Percentiles rank a stretch among this genome's conserved stretches.
These are phyloP conservation scores for Hypomesus transpacificus DNA, from an alignment of 2,113 vertebrate genomes.

Conservation along the genomic window DNA sequence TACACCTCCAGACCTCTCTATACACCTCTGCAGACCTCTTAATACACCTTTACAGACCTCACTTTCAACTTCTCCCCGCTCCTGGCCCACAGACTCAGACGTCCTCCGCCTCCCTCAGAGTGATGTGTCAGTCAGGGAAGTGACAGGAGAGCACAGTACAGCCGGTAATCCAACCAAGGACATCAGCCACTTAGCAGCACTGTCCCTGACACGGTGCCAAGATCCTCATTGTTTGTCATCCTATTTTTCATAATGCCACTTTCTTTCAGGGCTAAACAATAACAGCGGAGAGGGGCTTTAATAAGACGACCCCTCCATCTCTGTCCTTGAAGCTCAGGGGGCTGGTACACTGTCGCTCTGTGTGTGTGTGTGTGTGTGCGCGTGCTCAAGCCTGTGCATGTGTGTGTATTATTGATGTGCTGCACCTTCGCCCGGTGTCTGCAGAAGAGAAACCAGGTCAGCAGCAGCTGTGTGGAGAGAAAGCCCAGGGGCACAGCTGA, in stretches of 20 bases:
- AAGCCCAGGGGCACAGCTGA: conserved; percentile 64
- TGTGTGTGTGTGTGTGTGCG: too few species aligned
- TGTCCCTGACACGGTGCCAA: conserved; percentile 42
- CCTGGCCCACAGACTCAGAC: too few species aligned
- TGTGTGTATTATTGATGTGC: conserved; percentile 76
- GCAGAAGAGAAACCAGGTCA: conserved; percentile 69
- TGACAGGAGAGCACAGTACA: conserved; percentile 10
- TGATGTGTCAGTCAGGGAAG: conserved; percentile 13
- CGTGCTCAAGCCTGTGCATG: conserved; percentile 12
- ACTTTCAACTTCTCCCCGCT: too few species aligned
- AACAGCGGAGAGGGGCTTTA: conserved; percentile 60
- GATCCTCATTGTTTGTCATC: conserved; percentile 44
- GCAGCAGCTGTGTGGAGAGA: conserved; percentile 51
- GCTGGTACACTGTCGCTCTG: conserved; percentile 28
- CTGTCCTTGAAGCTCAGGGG: conserved; percentile 54
- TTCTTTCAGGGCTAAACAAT: conserved; percentile 65
- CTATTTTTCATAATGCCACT: conserved; percentile 65
- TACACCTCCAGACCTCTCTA: too few species aligned
- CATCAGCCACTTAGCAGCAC: conserved; percentile 43
- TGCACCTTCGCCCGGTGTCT: conserved; percentile 66
- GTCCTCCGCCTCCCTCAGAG: conserved; percentile 8
- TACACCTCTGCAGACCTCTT: too few species aligned
- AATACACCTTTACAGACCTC: too few species aligned
- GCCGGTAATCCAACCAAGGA: conserved; percentile 45
- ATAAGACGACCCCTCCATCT: conserved; percentile 56